Conservation (phyloP, 2,797 vertebrate genomes). For the Phoeniculus purpureus region DNA sequence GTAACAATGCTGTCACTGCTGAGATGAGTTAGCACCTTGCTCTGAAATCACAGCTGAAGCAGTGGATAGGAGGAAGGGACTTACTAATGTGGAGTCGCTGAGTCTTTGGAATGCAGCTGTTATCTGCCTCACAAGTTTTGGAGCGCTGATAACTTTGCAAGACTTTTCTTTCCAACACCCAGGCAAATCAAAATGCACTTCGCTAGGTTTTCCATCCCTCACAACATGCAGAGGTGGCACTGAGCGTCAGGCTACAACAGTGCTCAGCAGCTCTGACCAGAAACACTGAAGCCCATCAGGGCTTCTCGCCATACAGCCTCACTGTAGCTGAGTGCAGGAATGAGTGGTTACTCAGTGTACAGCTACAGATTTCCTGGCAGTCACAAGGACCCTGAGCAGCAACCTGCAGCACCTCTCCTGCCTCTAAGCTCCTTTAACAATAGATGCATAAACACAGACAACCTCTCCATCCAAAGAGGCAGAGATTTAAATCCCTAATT, state of each 20-base stretch:
- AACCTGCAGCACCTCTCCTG: background rate
- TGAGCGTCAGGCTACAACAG: background rate
- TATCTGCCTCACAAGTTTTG: slow-evolving; percentile 5
- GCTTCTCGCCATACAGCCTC: background rate
- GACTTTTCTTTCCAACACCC: background rate
- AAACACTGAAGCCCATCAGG: background rate
- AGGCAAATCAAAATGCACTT: background rate
- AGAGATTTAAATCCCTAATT: slow-evolving; percentile 48
- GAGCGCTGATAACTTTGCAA: background rate
- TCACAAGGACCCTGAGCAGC: background rate
- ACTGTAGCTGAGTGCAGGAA: background rate
- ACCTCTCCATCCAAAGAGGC: slow-evolving; percentile 3
- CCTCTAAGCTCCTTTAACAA: slow-evolving; percentile 12
- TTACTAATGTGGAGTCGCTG: background rate
- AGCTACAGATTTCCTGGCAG: background rate
- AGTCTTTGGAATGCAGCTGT: slow-evolving; percentile 41
- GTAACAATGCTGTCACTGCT: background rate
- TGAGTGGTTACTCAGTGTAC: background rate
- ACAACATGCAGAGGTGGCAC: background rate
- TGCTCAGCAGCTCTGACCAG: background rate
- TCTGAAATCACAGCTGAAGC: background rate
- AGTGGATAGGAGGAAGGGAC: background rate
- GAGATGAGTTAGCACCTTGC: background rate
- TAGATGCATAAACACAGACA: slow-evolving; percentile 13
- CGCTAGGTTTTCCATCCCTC: background rate